These are phyloP conservation scores for Microtus montanus DNA, from an alignment of 2,113 vertebrate species.

Conservation along the genomic window DNA sequence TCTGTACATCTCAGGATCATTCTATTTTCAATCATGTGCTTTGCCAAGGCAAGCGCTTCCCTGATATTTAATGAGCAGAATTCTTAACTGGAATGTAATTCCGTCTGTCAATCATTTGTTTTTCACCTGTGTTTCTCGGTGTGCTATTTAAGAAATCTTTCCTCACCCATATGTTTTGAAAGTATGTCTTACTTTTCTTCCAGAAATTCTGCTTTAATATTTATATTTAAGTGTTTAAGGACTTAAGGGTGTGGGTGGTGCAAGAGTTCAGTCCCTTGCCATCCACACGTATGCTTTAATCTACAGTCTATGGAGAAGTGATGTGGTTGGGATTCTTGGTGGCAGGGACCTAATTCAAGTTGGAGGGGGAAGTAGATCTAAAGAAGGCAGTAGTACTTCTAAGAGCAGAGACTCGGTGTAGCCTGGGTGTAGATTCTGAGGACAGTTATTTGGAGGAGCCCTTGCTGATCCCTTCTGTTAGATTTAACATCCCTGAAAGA, in stretches of 20 bases:
- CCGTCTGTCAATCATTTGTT: background rate
- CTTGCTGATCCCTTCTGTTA: background rate
- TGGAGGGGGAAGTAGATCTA: background rate
- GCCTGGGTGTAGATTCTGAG: background rate
- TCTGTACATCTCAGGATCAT: background rate
- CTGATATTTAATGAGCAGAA: background rate
- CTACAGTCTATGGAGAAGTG: background rate
- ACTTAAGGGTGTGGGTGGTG: background rate
- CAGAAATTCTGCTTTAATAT: background rate
- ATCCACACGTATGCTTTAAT: no score
- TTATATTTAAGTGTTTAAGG: background rate
- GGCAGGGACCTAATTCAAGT: background rate
- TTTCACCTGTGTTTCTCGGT: background rate
- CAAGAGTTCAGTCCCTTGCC: background rate
- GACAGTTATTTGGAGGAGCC: background rate
- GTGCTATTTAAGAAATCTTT: background rate
- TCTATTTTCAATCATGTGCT: background rate
- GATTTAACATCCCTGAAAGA: background rate
- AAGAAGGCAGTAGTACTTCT: background rate
- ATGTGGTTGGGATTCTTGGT: background rate
- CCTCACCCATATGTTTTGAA: background rate
- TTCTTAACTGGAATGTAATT: background rate
- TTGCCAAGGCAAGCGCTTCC: background rate
- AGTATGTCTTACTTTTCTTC: background rate
- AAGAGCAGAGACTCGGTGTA: background rate